Conservation (phyloP, 1,140 invertebrate genomes). For the Trichomalopsis sarcophagae region DNA sequence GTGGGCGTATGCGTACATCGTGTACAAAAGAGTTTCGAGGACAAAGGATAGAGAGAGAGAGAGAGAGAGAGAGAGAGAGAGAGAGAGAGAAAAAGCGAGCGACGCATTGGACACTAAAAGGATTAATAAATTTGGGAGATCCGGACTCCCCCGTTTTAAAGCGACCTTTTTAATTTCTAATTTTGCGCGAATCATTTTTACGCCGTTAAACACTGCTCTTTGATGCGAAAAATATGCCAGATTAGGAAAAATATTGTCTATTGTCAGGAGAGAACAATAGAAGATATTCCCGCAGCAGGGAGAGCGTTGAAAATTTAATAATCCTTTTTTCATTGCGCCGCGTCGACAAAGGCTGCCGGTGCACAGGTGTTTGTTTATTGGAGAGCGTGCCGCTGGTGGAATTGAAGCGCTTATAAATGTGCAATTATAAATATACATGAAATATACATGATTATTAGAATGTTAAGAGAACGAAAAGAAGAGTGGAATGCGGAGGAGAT, state of each 20-base stretch:
- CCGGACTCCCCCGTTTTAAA: no score
- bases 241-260: background rate
- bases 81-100: slow-evolving; percentile 11
- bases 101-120: slow-evolving; percentile 2
- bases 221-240: no score
- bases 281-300: background rate
- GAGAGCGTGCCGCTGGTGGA: slow-evolving; percentile 41
- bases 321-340: background rate
- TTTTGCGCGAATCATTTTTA: no score
- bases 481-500: slow-evolving; percentile 38
- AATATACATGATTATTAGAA: background rate
- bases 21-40: background rate
- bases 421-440: slow-evolving; percentile 34
- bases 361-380: background rate
- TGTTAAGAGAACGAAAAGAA: slow-evolving; percentile 54
- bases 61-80: slow-evolving; percentile 11
- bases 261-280: no score
- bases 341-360: background rate
- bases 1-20: background rate
- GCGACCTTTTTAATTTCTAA: no score
- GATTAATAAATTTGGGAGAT: slow-evolving; percentile 4
- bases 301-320: background rate
- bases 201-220: no score
- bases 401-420: slow-evolving; percentile 35
- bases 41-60: slow-evolving; percentile 3